Conservation (phyloP, 1,140 invertebrate genomes). For the Orchestia grillus region DNA sequence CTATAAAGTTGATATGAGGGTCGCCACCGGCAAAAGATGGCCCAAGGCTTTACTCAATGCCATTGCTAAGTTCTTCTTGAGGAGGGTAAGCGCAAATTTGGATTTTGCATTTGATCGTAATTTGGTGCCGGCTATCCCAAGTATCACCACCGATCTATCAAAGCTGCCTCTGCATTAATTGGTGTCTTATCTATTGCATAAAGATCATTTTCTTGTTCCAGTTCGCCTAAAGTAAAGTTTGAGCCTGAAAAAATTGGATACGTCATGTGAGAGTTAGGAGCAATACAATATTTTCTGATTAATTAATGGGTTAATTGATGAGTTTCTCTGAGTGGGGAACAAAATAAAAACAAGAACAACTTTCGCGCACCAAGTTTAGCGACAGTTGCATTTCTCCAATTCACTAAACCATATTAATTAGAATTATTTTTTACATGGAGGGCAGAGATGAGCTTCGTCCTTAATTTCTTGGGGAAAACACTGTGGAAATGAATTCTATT, state of each 20-base stretch:
- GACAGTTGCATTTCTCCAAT: neutral
- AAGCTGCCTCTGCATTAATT: neutral
- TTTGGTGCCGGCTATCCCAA: neutral
- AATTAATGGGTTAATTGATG: neutral
- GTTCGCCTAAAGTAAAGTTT: neutral
- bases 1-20: slow-evolving; percentile 91
- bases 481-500: neutral
- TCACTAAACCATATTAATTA: neutral
- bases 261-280: no score
- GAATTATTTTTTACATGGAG: neutral
- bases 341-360: neutral
- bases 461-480: neutral
- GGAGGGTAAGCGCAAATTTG: slow-evolving; percentile 77
- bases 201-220: neutral
- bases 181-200: neutral
- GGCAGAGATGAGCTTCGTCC: neutral
- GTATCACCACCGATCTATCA: neutral
- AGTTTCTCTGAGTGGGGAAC: neutral
- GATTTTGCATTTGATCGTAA: neutral
- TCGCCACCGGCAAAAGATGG: slow-evolving; percentile 85
- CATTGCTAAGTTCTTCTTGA: slow-evolving; percentile 88
- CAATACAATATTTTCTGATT: neutral
- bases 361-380: neutral
- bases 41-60: slow-evolving; percentile 91
- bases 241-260: no score